Evolutionary conservation across 2,797 vertebrate genomes (phyloP).

Genomic region (Serranus cabrilla): DNA sequence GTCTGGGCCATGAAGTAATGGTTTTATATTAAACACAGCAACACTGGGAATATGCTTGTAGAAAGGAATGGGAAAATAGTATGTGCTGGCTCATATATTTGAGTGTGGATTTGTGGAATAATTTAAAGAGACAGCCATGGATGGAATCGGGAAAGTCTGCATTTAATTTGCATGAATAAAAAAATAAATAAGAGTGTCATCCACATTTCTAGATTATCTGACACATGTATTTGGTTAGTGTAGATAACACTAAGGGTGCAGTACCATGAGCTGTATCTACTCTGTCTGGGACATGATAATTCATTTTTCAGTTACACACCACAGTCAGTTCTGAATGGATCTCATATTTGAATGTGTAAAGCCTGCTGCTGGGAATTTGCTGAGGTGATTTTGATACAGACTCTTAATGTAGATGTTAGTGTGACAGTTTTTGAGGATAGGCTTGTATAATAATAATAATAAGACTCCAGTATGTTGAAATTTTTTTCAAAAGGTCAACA

Average conservation of each 20-base stretch:
- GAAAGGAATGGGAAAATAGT: background rate
- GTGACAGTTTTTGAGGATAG: background rate
- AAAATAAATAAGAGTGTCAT: background rate
- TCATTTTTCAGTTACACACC: background rate
- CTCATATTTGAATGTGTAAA: background rate
- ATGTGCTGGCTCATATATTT: background rate
- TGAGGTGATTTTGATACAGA: background rate
- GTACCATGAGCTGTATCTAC: background rate
- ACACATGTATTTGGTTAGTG: background rate
- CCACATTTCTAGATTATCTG: background rate
- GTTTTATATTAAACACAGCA: background rate
- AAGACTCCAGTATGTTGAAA: background rate
- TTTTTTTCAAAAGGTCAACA: constrained; percentile 3
- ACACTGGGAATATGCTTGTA: background rate
- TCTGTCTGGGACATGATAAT: background rate
- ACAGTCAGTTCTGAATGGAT: background rate
- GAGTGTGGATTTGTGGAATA: background rate
- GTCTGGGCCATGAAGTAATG: background rate
- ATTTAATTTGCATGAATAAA: background rate
- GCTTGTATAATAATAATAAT: too few relatives aligned
- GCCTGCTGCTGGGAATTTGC: background rate
- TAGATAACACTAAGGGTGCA: background rate
- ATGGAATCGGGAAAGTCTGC: background rate
- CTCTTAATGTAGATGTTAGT: background rate
- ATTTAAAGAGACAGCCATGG: background rate